These are phyloP conservation scores for Caenorhabditis angaria DNA, from an alignment of 2,888 invertebrate species.

Conservation along the genomic window DNA sequence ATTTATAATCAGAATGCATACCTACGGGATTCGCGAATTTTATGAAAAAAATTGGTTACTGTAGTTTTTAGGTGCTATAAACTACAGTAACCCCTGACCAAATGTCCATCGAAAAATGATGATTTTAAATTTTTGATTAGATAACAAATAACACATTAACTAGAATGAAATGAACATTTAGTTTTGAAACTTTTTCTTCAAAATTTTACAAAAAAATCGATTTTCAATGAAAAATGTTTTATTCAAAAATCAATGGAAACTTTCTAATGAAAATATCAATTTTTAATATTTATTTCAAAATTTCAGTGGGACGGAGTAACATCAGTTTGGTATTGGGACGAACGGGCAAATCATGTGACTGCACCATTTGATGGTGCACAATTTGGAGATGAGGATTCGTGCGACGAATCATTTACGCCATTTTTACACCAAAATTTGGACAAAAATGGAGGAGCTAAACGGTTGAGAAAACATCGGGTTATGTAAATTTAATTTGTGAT, in stretches of 20 bases:
- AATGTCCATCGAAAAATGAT: neutral
- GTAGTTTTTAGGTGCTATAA: constrained; percentile 9
- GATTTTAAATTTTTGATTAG: neutral
- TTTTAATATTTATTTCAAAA: too few species aligned
- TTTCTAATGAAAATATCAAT: too few species aligned
- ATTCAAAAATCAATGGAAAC: neutral
- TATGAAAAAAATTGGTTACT: neutral
- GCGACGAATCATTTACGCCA: constrained; percentile 40
- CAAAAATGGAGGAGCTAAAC: neutral
- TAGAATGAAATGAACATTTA: neutral
- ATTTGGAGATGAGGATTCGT: constrained; percentile 50
- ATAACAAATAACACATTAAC: neutral
- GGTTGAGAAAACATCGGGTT: neutral
- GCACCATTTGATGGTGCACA: constrained; percentile 29
- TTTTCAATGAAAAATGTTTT: too few species aligned
- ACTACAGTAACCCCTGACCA: neutral
- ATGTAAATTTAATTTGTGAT: neutral
- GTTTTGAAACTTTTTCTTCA: too few species aligned
- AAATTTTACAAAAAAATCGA: too few species aligned
- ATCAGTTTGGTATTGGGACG: constrained; percentile 60
- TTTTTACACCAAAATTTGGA: constrained; percentile 5
- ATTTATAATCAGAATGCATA: too few species aligned
- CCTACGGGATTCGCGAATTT: too few species aligned
- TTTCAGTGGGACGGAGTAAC: constrained; percentile 67
- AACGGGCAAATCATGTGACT: constrained; percentile 40